These are phyloP conservation scores for Anguilla obscura DNA, from an alignment of 2,797 vertebrate species.

Conservation along the genomic window DNA sequence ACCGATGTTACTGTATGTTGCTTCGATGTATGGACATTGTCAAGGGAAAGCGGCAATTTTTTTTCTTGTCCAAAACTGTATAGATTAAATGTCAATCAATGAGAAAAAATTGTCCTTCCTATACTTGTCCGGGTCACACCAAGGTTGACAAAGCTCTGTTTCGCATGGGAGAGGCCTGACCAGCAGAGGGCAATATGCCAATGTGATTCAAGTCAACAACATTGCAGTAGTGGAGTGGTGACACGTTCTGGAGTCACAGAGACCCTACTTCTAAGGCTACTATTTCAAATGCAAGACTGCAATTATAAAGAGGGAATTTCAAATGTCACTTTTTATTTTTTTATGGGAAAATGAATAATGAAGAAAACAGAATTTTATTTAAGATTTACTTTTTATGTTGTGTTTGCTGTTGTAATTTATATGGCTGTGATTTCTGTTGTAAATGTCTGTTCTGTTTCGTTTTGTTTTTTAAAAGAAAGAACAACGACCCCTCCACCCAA, in stretches of 20 bases:
- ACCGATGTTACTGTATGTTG: slow-evolving; percentile 16
- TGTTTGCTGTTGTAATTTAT: slow-evolving; percentile 78
- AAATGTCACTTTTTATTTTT: slow-evolving; percentile 49
- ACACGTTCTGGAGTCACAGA: background rate
- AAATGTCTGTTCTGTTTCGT: slow-evolving; percentile 56
- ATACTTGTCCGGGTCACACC: background rate
- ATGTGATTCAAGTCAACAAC: slow-evolving; percentile 31
- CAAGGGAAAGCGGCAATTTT: slow-evolving; percentile 31
- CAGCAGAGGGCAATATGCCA: slow-evolving; percentile 46
- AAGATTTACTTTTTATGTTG: slow-evolving; percentile 52
- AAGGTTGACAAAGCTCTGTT: slow-evolving; percentile 29
- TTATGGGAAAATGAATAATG: slow-evolving; percentile 41
- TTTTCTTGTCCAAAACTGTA: slow-evolving; percentile 28
- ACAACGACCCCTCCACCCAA: slow-evolving; percentile 17
- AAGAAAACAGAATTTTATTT: slow-evolving; percentile 58
- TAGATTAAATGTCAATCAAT: slow-evolving; percentile 13
- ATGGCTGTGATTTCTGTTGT: slow-evolving; percentile 66
- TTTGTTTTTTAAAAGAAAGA: slow-evolving; percentile 50
- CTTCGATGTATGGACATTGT: slow-evolving; percentile 22
- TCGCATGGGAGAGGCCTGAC: slow-evolving; percentile 37
- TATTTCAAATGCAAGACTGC: slow-evolving; percentile 49
- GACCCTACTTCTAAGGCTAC: slow-evolving; percentile 19
- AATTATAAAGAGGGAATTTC: slow-evolving; percentile 44
- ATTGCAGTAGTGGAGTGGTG: background rate
- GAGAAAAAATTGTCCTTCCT: slow-evolving; percentile 10